phyloP scores from a whole-genome alignment of 2,797 vertebrate genomes.

The Acrocephalus scirpaceus region DNA sequence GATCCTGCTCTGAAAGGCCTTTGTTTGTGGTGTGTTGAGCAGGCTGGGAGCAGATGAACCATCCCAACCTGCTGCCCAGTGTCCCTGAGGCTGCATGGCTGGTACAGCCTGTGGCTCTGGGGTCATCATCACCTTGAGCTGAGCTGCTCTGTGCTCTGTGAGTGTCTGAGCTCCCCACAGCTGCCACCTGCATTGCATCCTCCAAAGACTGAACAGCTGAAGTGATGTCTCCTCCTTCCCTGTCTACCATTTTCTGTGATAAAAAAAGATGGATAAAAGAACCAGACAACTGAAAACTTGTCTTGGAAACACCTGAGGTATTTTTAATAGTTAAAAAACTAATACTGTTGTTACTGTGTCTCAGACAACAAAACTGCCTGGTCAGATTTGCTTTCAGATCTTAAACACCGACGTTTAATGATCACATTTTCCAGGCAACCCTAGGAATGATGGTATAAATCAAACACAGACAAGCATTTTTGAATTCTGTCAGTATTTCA shows the following conservation, averaged over 20 bases:
- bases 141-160: fast-evolving
- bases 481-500: not conserved
- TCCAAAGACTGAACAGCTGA: not conserved
- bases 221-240: not conserved
- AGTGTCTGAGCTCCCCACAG: not conserved
- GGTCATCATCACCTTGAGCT: not conserved
- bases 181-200: not conserved
- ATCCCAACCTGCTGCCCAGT: fast-evolving
- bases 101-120: not conserved
- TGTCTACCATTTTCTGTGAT: not conserved
- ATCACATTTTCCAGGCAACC: not conserved
- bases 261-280: not conserved
- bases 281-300: not conserved
- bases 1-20: not conserved
- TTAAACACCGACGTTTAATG: not conserved
- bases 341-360: not conserved
- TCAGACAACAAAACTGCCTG: not conserved
- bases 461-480: not conserved
- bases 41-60: not conserved
- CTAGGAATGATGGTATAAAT: not conserved
- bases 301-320: not conserved
- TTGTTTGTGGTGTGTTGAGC: not conserved
- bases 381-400: not conserved
- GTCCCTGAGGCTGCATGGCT: not conserved
- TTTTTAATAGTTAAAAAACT: not conserved